Base-by-base conservation (phyloP, 2,888 invertebrate genomes). In the Drosophila recens region DNA sequence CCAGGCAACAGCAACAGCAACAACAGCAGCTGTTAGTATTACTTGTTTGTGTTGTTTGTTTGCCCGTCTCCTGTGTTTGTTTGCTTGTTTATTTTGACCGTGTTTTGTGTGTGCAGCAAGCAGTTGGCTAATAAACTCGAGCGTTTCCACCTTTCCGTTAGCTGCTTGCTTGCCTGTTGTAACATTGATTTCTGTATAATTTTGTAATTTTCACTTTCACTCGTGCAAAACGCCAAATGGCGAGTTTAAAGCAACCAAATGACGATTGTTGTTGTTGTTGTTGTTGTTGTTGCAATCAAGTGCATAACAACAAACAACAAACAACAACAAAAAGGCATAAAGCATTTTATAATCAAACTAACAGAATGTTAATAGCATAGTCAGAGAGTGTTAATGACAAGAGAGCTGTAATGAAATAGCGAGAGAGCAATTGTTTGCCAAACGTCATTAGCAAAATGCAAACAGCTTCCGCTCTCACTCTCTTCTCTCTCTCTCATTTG, bases 201-300 rank as follows among this genome's bases (percentile, higher is more conserved):
- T 90, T 90, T 75, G 82, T 72, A 90, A 90, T 90, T 90, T 90
- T 90, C 90, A 89, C 90, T 90, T 90, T 90, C 89, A 90, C 89
- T 90, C 75, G 71, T 68, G 66, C 75, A 69, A 72, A 80, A 67
- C 79, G 67, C 70, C 67, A 80, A 72, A 63, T 75, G 63, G 65
- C 68, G 75, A 75, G 76, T 77, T 77, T 80, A 80, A 82, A 77
- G 63, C 80, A 65, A 48, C 75, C 71, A 79, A 80, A 70, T 67
- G 73, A 79, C 78, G 73, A n/a, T 64, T 62, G 64, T 54, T 51
- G 48, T 17, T 17, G 17, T n/a, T n/a, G n/a, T n/a, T n/a, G n/a
- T n/a, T n/a, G n/a, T 23, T 59, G 48, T 40, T 43, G 46, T n/a
- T 62, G 71, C 73, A 75, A 49, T 43, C 38, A 53, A 63, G 61